Conservation (phyloP, 2,888 invertebrate genomes). For the Meloe dianella region DNA sequence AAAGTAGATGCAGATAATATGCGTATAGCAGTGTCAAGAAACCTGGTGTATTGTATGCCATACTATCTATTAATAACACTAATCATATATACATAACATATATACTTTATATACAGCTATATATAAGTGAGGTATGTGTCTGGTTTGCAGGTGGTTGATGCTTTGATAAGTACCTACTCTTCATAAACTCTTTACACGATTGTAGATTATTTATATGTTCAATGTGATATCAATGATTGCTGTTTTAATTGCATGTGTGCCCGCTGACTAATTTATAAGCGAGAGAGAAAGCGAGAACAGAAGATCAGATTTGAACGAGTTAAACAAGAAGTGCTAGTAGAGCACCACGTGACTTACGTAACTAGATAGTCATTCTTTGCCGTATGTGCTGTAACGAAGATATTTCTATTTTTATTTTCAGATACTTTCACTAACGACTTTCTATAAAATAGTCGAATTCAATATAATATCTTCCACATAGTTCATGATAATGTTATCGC, state of each 20-base stretch:
- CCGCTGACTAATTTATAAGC: no score
- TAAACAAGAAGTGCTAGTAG: no score
- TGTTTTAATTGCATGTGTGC: not conserved
- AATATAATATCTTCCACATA: not conserved
- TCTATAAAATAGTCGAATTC: not conserved
- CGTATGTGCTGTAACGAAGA: no score
- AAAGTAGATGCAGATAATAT: conserved; percentile 9
- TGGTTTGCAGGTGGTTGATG: conserved; percentile 30
- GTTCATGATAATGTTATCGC: not conserved
- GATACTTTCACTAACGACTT: not conserved
- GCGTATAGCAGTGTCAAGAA: conserved; percentile 27
- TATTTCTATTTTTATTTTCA: not conserved
- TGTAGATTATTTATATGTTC: not conserved
- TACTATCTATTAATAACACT: conserved; percentile 32
- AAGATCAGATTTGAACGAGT: no score
- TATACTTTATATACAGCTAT: not conserved
- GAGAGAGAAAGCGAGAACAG: no score
- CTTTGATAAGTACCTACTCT: conserved; percentile 26
- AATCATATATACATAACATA: conserved; percentile 23
- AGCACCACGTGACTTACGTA: no score
- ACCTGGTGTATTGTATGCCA: conserved; percentile 30
- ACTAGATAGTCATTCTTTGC: no score
- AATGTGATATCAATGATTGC: not conserved
- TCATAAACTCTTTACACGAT: not conserved
- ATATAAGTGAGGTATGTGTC: not conserved